phyloP scores from a whole-genome alignment of 2,888 invertebrate species.

The Tachina lurida region DNA sequence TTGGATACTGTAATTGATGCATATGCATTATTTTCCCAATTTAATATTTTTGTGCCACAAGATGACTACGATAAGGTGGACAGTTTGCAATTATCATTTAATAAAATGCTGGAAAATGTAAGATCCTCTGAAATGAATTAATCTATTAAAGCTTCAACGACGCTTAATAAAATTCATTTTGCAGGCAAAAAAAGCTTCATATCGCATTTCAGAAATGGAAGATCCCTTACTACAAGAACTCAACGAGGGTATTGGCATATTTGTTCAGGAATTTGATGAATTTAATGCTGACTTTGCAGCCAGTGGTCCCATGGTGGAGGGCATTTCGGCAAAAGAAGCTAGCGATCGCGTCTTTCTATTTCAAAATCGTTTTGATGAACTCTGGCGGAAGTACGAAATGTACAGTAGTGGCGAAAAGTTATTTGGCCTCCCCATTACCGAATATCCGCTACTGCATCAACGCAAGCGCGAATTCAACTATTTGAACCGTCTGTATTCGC shows the following conservation, averaged over 20 bases:
- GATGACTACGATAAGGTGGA: conserved; percentile 92
- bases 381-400: conserved; percentile 92
- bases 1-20: conserved; percentile 91
- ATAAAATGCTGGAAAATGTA: conserved; percentile 89
- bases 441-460: conserved; percentile 90
- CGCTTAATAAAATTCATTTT: background rate
- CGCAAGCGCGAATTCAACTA: conserved; percentile 93
- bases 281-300: conserved; percentile 89
- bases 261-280: conserved; percentile 86
- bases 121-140: conserved; percentile 74
- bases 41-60: conserved; percentile 87
- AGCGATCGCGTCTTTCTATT: conserved; percentile 90
- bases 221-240: conserved; percentile 88
- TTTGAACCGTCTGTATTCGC: conserved; percentile 90
- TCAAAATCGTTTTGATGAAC: conserved; percentile 91
- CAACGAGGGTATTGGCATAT: conserved; percentile 87
- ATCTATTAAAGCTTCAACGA: background rate
- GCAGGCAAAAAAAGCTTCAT: conserved; percentile 78
- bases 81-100: conserved; percentile 90
- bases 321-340: conserved; percentile 92
- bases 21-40: conserved; percentile 88
- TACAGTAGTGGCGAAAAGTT: conserved; percentile 92
- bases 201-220: conserved; percentile 86
- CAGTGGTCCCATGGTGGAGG: conserved; percentile 94
- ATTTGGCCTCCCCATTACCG: conserved; percentile 92